These are phyloP conservation scores for Chrysocyon brachyurus DNA, from an alignment of 2,797 vertebrate genomes.

Conservation along the genomic window DNA sequence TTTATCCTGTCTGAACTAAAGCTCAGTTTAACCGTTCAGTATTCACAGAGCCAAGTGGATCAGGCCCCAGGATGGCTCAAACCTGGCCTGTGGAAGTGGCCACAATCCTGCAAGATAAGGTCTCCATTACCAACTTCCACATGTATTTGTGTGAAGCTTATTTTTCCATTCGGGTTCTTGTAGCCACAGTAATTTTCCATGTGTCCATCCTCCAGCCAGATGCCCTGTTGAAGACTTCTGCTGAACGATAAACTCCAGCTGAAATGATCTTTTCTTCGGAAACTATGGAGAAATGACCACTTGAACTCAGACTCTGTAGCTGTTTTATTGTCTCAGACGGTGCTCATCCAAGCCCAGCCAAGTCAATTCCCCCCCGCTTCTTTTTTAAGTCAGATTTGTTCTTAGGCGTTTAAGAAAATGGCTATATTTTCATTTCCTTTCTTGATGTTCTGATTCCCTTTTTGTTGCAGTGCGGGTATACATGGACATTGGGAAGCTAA, in stretches of 20 bases:
- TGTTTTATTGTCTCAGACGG: conserved; percentile 70
- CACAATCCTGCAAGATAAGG: conserved; percentile 20
- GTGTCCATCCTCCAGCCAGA: neutral
- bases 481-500: conserved; percentile 49
- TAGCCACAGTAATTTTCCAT: conserved; percentile 67
- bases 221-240: conserved; percentile 15
- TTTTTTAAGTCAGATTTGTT: conserved; percentile 64
- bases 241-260: conserved; percentile 48
- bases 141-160: neutral
- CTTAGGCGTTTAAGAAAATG: conserved; percentile 71
- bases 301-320: conserved; percentile 62
- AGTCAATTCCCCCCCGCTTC: conserved; percentile 10
- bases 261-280: conserved; percentile 75
- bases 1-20: conserved; percentile 55
- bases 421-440: conserved; percentile 75
- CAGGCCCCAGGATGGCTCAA: neutral
- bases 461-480: neutral
- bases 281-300: conserved; percentile 76
- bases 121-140: conserved; percentile 46
- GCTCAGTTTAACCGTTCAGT: neutral
- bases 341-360: conserved; percentile 63
- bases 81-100: conserved; percentile 4
- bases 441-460: conserved; percentile 50
- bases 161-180: conserved; percentile 33
- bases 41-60: neutral